phyloP scores from a whole-genome alignment of 2,113 vertebrate genomes.

The Gallinago media region DNA sequence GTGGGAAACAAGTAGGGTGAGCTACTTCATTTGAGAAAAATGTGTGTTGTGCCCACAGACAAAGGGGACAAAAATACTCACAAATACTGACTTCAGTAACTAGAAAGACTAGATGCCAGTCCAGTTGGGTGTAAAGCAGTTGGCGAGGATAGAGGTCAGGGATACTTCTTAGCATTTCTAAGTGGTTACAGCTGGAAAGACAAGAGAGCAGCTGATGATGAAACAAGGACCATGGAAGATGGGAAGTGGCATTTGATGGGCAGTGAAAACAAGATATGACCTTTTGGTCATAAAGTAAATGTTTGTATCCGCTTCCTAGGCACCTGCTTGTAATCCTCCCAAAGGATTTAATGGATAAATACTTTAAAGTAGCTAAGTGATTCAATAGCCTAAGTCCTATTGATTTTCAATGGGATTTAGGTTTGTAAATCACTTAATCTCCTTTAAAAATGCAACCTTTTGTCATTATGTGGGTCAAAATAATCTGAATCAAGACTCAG shows the following conservation, averaged over 20 bases:
- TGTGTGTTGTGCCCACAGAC: background rate
- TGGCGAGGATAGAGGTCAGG: background rate
- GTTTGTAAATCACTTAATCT: conserved; percentile 51
- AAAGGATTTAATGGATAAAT: conserved; percentile 37
- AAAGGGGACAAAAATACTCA: background rate
- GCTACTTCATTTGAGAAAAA: background rate
- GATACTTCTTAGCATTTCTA: background rate
- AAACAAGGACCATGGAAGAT: background rate
- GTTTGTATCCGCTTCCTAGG: background rate
- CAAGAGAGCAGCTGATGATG: background rate
- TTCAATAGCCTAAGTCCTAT: conserved; percentile 30
- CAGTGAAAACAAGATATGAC: background rate
- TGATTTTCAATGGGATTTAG: conserved; percentile 59
- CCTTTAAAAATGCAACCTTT: conserved; percentile 46
- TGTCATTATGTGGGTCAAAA: conserved; percentile 13
- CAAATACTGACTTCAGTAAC: background rate
- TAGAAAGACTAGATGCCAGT: background rate
- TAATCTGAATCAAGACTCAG: conserved; percentile 24
- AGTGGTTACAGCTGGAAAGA: background rate
- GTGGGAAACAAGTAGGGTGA: background rate
- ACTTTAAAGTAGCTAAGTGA: conserved; percentile 29
- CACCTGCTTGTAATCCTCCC: conserved; percentile 40
- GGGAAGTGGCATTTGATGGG: background rate
- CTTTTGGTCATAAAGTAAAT: conserved; percentile 22
- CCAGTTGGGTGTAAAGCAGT: background rate